Conservation (phyloP, 2,888 invertebrate genomes). For the Anorthoa munda region DNA sequence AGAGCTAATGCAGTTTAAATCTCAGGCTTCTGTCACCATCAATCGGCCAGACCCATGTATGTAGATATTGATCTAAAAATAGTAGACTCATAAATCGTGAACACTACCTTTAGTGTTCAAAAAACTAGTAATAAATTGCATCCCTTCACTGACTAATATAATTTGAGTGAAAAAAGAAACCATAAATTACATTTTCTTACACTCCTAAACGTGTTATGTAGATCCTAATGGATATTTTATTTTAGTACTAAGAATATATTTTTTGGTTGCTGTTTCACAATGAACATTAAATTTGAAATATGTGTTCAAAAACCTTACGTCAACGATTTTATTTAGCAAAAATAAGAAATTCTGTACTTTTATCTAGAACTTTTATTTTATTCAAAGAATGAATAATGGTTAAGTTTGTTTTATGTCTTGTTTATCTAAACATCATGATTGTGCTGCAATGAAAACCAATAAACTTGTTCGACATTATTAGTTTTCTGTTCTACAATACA, state of each 20-base stretch:
- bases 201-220: conserved; percentile 53
- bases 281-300: conserved; percentile 55
- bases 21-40: neutral
- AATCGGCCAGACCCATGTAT: neutral
- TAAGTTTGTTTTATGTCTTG: neutral
- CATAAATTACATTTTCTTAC: conserved; percentile 47
- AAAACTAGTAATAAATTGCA: conserved; percentile 27
- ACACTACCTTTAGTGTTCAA: neutral
- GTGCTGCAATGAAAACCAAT: neutral
- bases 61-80: neutral
- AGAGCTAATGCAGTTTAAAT: neutral
- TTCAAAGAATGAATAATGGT: neutral
- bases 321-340: conserved; percentile 38
- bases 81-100: neutral
- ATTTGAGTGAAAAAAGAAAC: conserved; percentile 47
- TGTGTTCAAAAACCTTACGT: conserved; percentile 44
- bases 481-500: neutral
- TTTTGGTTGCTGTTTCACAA: conserved; percentile 38
- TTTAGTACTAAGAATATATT: conserved; percentile 47
- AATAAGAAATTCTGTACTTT: conserved; percentile 35
- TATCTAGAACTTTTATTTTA: conserved; percentile 25
- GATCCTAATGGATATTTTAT: conserved; percentile 58
- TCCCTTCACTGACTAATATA: conserved; percentile 10
- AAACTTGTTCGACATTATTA: neutral
- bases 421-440: neutral